These are phyloP conservation scores for Myoxocephalus aenaeus DNA, from an alignment of 2,797 vertebrate genomes.

Conservation along the genomic window DNA sequence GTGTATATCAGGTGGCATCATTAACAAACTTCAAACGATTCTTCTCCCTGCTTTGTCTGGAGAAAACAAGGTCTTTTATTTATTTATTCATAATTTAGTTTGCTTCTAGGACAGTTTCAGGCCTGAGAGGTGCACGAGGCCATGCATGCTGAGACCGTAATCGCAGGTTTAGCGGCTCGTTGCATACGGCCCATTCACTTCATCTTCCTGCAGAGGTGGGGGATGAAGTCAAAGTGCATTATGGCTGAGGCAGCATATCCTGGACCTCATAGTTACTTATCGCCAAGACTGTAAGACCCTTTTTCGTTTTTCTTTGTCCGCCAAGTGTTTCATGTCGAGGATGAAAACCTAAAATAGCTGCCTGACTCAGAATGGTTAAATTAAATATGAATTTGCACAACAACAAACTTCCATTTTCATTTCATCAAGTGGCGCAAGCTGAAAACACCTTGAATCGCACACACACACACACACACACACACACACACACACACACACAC, in stretches of 20 bases:
- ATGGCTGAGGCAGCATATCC: slow-evolving; percentile 65
- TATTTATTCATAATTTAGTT: not conserved
- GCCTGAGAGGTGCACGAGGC: not conserved
- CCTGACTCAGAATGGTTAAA: slow-evolving; percentile 41
- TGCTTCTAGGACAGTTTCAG: not conserved
- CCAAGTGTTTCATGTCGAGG: slow-evolving; percentile 6
- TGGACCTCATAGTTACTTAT: slow-evolving; percentile 32
- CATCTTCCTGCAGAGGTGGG: not conserved
- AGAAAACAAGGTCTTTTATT: slow-evolving; percentile 9
- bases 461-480: not conserved
- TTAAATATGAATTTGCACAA: slow-evolving; percentile 56
- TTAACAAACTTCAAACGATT: slow-evolving; percentile 23
- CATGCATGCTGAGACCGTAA: slow-evolving; percentile 42
- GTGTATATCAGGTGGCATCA: slow-evolving; percentile 9
- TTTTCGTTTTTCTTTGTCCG: not conserved
- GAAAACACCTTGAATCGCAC: slow-evolving; percentile 30
- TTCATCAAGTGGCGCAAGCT: slow-evolving; percentile 13
- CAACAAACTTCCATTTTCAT: slow-evolving; percentile 34
- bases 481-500: slow-evolving; percentile 1
- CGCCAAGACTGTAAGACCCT: slow-evolving; percentile 19
- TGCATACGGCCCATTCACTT: slow-evolving; percentile 44
- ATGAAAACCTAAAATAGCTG: slow-evolving; percentile 32
- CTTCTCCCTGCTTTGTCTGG: not conserved
- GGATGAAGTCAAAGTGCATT: slow-evolving; percentile 54
- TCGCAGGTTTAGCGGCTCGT: slow-evolving; percentile 44